These are phyloP conservation scores for Gouania willdenowi DNA, from an alignment of 2,797 vertebrate genomes.

Conservation along the genomic window DNA sequence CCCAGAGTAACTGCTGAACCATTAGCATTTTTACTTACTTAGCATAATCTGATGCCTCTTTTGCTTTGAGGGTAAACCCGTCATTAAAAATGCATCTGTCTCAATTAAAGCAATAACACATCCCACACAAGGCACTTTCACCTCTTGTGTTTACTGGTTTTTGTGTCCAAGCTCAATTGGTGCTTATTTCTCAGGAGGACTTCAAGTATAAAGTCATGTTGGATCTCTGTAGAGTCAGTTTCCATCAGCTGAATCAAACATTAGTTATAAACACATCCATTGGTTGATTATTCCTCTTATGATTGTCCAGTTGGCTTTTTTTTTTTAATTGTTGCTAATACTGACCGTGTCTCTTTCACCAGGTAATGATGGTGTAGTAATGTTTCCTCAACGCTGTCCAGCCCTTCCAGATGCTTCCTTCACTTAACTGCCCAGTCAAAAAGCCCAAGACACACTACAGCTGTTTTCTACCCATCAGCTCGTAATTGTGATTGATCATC, in stretches of 20 bases:
- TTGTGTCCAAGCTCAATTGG: not conserved
- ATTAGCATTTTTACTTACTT: conserved; percentile 62
- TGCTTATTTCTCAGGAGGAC: not conserved
- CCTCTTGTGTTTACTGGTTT: conserved; percentile 6
- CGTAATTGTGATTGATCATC: conserved; percentile 19
- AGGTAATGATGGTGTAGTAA: no score
- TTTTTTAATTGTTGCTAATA: no score
- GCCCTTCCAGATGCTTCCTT: conserved; percentile 35
- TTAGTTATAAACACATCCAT: no score
- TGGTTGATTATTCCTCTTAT: no score
- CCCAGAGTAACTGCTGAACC: conserved; percentile 11
- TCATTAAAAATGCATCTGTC: conserved; percentile 76
- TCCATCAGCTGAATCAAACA: no score
- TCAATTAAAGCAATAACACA: conserved; percentile 56
- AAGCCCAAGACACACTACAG: conserved; percentile 3
- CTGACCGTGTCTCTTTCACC: no score
- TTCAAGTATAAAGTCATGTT: no score
- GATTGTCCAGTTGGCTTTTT: no score
- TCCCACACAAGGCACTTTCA: conserved; percentile 17
- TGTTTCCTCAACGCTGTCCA: not conserved
- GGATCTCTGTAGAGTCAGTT: no score
- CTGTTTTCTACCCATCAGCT: conserved; percentile 29
- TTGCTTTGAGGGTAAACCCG: conserved; percentile 36
- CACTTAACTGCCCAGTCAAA: conserved; percentile 38
- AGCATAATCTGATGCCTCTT: conserved; percentile 66